Conservation (phyloP, 2,888 invertebrate genomes). For the Acronicta psi region DNA sequence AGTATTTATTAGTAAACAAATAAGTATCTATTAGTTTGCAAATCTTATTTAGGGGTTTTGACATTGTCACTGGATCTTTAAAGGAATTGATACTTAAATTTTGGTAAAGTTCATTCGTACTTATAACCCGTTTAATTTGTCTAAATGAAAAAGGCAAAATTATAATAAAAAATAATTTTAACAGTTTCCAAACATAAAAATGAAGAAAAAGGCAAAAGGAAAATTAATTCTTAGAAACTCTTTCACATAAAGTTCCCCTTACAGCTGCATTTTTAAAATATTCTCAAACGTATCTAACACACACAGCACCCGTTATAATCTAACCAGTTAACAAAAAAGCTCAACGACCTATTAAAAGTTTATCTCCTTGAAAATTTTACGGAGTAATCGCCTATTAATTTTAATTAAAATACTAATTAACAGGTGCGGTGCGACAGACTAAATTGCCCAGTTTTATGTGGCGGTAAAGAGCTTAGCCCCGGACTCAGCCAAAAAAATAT, state of each 20-base stretch:
- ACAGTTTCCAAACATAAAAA: no score
- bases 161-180: no score
- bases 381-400: slow-evolving; percentile 83
- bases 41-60: no score
- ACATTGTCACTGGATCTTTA: no score
- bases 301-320: slow-evolving; percentile 23
- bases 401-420: slow-evolving; percentile 85
- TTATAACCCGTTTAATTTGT: no score
- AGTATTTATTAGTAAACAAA: no score
- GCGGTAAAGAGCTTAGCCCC: slow-evolving; percentile 76
- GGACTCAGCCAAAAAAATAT: slow-evolving; percentile 71
- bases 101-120: no score
- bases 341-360: slow-evolving; percentile 61
- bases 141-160: no score
- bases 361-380: slow-evolving; percentile 71
- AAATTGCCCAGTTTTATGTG: slow-evolving; percentile 76
- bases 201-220: no score
- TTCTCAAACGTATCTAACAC: slow-evolving; percentile 24
- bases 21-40: no score
- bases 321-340: slow-evolving; percentile 52
- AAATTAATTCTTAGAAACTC: background rate
- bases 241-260: background rate
- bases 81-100: no score
- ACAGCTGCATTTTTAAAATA: background rate
- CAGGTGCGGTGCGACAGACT: slow-evolving; percentile 73